Base-by-base conservation (phyloP, 1,140 invertebrate species). In the Eciton burchellii region DNA sequence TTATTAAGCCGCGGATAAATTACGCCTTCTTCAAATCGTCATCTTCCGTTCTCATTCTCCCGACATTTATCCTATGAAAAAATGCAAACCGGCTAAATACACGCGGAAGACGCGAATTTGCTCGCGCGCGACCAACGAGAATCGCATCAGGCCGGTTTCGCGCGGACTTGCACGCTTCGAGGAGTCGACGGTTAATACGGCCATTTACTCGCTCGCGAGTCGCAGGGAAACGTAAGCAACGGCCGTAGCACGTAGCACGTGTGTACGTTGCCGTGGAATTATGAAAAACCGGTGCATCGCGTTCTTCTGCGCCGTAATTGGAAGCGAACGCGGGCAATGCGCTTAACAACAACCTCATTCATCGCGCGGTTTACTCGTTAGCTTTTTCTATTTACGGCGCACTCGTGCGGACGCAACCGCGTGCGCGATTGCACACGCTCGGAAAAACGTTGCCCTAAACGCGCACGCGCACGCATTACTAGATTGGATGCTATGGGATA, bases 281-380 rank as follows among this genome's bases (percentile, higher is more conserved):
- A 26, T 57, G 45, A 83, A 86, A 77, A 86, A 49, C 29, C 49
- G 57, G 52, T 52, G 41, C 24, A 26, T 70, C 45, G 65, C 54
- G 14, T 47, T 65, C 60, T 52, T 81, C 35, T 41, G 19, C 52
- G 19, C 26, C 60, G 63, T 84, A 87, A 87, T 87, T 87, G 83
- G 19, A 72, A 52, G 59, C 74, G 62, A 57, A 12, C 47, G 52
- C 26, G 63, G 74, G 66, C 52, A 54, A 62, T 49, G 47, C 63
- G 63, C 63, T 35, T 49, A 68, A 86, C 65, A 88, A 84, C 47
- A 82, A 47, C 41, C 41, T 77, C 86, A 77, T 84, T 88, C 83
- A 82, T 87, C 66, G 59, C 24, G 52, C 41, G 82, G 26, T 77
- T n/a, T 65, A 70, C 73, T 79, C 43, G 60, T 86, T 84, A 74